Evolutionary conservation across 2,113 vertebrate species (phyloP), one percentile per base, ranked within the genome.

Genomic region (Eclectus roratus): DNA sequence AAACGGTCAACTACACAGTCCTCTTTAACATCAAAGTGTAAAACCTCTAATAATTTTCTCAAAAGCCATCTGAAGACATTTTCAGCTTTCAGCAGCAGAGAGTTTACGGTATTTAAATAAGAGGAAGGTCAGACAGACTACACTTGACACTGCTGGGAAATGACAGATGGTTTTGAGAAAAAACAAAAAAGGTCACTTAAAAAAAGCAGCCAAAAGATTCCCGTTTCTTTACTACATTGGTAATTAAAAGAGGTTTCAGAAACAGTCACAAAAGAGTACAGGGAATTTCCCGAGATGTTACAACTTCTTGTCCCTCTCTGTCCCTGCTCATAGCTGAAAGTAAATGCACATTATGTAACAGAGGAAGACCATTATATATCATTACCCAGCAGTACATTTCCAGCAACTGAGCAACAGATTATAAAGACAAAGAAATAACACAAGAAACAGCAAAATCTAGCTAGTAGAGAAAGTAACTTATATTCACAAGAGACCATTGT

Each of bases 171-270:
- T 91, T 93, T 69, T 72, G 61, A 94, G 47, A 56, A 83, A 66
- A 90, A 88, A 6, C n/a, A 74, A 82, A 74, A 94, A 94, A 93
- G 31, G 64, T 58, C 77, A 64, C 7, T 60, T 86, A 13, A 64
- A 88, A 72, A 78, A 93, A 78, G 44, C 28, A 61, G 41, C 53
- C 68, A 50, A 79, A 94, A 78, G 35, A 85, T 46, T 94, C 91
- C 83, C 33, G 23, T 53, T 87, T 93, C 83, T 85, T 88, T 84
- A 52, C 20, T 79, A 46, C 56, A 44, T 13, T 35, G 6, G 37
- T 82, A 39, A 73, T 41, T 87, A 84, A 72, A 73, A 29, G 41
- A 84, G n/a, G 52, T 93, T 97, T 96, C 86, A 93, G 46, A 84
- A 95, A 70, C 7, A 73, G 44, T 94, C 73, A 92, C 14, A 35